Base-by-base conservation (phyloP, 1,140 invertebrate genomes). In the Heliconius nattereri region DNA sequence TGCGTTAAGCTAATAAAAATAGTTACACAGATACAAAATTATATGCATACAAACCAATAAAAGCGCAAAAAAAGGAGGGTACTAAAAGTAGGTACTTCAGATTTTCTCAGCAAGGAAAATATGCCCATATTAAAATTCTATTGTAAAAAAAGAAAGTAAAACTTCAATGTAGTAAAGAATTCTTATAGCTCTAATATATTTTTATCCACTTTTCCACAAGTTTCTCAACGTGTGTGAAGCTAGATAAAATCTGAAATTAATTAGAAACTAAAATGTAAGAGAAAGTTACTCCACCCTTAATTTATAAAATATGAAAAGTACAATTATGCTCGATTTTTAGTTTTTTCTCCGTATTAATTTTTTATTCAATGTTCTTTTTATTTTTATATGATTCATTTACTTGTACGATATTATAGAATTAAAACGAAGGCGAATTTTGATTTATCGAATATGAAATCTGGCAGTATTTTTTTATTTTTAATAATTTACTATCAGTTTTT, bases 271-370 rank as follows among this genome's bases (percentile, higher is more conserved):
- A 11, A 60, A 54, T 23, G 9, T 57, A 57, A 7, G 54, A 66
- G 13, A 66, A 57, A 19, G 52, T 54, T 54, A 66, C 60, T 66
- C 29, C n/a, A 66, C 9, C 11, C 60, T 66, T 66, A 29, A 29
- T 57, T 57, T 57, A 66, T 66, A 66, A 66, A 66, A 29, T 66
- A 66, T 66, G 23, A 66, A 66, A 66, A 23, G 57, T 66, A 29
- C 60, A 66, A 66, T 66, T 13, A n/a, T 26, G 60, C 26, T n/a
- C 11, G 60, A 66, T 23, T 66, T 66, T 66, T 57, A 29, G 23
- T 66, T 66, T 66, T 16, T 7, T 52, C 26, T 26, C 13, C 20
- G 54, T 57, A 23, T 26, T 16, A 26, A 29, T 66, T 66, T 60
- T 26, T 16, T 29, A 13, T 13, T 66, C 3, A 16, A 26, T 66